Evolutionary conservation across 2,113 vertebrate genomes (phyloP), one percentile per base, ranked within the genome.

Genomic region (Podarcis muralis): DNA sequence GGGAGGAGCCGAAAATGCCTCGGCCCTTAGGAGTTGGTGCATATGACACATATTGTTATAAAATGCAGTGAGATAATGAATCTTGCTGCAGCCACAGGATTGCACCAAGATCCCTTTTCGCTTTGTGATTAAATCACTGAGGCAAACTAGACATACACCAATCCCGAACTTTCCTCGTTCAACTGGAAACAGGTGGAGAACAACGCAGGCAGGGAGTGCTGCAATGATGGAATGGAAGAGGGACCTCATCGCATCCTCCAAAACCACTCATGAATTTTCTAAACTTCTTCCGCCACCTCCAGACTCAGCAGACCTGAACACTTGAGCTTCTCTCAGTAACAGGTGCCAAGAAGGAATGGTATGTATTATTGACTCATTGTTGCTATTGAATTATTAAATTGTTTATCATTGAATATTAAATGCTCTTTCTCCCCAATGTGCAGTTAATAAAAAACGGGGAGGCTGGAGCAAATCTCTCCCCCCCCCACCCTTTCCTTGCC

Each of bases 341-440:
- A 37, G 53, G 79, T 69, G 75, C 76, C 53, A 69, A n/a, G 32
- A 79, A 84, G 59, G 53, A 86, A 79, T 35, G 76, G 74, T 71
- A n/a, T 66, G 32, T 37, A 78, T 84, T 59, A 78, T 78, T 32
- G 59, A 76, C 57, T 84, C 59, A 22, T 84, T 79, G 32, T 59
- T 69, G 43, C 48, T 79, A 78, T 72, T 89, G 72, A 78, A 77
- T 89, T 84, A 84, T 84, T 84, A 84, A 86, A 84, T 72, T 71
- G 75, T 89, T 84, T 89, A 84, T 76, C 74, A 72, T 84, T 84
- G 81, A 84, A 79, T 89, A 89, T 84, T 83, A 89, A 84, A 84
- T 84, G 74, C 72, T 43, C n/a, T 84, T 91, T 89, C 87, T 91
- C 84, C 87, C 88, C 87, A 93, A 85, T 71, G 92, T 84, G 79